Percentiles rank a stretch among this genome's conserved stretches.
Conservation (phyloP, 1,140 invertebrate genomes). For the Drosophila miranda region DNA sequence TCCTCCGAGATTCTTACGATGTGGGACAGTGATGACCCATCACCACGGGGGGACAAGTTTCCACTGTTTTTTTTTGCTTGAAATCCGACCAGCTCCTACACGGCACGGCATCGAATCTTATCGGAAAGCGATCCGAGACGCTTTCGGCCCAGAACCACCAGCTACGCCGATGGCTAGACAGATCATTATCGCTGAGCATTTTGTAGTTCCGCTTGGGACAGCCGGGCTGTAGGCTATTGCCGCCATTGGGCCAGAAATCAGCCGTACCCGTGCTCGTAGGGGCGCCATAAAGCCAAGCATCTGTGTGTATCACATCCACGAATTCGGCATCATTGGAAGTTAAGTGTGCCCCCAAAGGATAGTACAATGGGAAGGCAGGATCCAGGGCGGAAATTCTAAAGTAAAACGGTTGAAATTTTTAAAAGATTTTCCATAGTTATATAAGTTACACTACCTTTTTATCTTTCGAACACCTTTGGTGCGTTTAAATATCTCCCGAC, state of each 20-base stretch:
- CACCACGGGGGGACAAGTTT: constrained; percentile 43
- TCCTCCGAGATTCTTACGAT: constrained; percentile 44
- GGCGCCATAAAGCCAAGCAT: constrained; percentile 85
- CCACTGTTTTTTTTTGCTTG: constrained; percentile 64
- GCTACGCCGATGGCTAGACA: constrained; percentile 87
- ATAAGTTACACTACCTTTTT: constrained; percentile 57
- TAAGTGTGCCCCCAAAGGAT: constrained; percentile 84
- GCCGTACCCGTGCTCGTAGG: constrained; percentile 84
- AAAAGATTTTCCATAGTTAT: background rate
- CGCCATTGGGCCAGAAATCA: constrained; percentile 86
- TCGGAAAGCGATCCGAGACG: constrained; percentile 82
- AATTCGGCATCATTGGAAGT: constrained; percentile 86
- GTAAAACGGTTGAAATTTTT: background rate
- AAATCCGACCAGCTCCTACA: constrained; percentile 83
- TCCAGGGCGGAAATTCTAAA: constrained; percentile 84
- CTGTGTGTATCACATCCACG: constrained; percentile 88
- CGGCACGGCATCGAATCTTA: constrained; percentile 82
- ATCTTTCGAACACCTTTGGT: constrained; percentile 65
- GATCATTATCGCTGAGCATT: constrained; percentile 80
- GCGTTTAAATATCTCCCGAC: constrained; percentile 81
- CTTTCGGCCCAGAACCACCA: constrained; percentile 86
- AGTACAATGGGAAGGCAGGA: constrained; percentile 85
- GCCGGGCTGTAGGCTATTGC: constrained; percentile 84
- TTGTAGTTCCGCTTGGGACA: constrained; percentile 83
- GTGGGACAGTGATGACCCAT: constrained; percentile 80